Evolutionary conservation across 2,797 vertebrate genomes (phyloP).

Genomic region (Ptychadena robeensis): DNA sequence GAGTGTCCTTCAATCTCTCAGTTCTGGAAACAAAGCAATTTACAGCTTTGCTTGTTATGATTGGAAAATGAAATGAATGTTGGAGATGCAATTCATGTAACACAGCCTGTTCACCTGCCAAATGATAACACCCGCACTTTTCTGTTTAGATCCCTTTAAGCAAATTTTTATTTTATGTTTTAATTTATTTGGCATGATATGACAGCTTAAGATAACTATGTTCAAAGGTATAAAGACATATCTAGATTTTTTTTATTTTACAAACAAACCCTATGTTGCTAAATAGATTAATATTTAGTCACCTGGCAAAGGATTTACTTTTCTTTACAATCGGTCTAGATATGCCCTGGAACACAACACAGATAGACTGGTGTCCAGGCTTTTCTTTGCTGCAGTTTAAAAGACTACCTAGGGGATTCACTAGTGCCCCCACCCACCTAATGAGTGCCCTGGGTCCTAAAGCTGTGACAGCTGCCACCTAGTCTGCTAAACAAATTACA

Average conservation of each 20-base stretch:
- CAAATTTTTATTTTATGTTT: neutral
- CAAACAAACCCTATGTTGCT: neutral
- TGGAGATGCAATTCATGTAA: neutral
- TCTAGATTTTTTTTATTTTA: neutral
- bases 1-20: conserved; percentile 27
- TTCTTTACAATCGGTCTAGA: too few species aligned
- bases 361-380: neutral
- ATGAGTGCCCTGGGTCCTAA: too few species aligned
- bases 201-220: neutral
- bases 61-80: neutral
- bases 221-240: too few species aligned
- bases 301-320: neutral
- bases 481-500: too few species aligned
- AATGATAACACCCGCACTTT: neutral
- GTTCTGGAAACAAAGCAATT: conserved; percentile 31
- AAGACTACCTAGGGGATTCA: too few species aligned
- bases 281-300: neutral
- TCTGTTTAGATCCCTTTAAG: neutral
- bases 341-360: neutral
- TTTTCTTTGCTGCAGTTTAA: too few species aligned
- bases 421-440: too few species aligned
- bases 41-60: conserved; percentile 23
- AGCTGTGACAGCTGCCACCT: too few species aligned
- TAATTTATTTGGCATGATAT: neutral
- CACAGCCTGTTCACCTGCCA: neutral